These are phyloP conservation scores for Cephalopterus ornatus DNA, from an alignment of 2,113 vertebrate species.

Conservation along the genomic window DNA sequence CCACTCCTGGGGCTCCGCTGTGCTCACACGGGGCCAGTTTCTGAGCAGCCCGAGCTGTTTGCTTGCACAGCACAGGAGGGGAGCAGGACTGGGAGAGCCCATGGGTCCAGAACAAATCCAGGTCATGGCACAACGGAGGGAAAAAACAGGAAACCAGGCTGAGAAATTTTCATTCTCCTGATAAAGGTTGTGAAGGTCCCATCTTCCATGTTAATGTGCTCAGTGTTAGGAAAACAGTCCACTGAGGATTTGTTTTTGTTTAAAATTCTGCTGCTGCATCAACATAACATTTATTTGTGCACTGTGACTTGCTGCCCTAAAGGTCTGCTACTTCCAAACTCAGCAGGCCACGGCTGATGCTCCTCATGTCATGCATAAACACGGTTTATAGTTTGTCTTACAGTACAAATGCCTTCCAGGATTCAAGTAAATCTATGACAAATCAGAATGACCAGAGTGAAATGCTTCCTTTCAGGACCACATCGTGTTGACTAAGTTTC, in stretches of 20 bases:
- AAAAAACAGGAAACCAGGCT: not conserved
- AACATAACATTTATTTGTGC: slow-evolving; percentile 11
- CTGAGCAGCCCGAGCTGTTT: not conserved
- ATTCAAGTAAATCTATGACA: not conserved
- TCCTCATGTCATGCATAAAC: not conserved
- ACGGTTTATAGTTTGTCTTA: not conserved
- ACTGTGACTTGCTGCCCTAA: not conserved
- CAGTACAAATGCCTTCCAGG: not conserved
- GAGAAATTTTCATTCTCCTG: not conserved
- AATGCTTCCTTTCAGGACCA: not conserved
- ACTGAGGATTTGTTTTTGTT: not conserved
- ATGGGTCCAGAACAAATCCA: not conserved
- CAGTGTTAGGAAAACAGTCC: not conserved
- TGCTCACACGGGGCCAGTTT: not conserved
- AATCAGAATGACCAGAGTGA: not conserved
- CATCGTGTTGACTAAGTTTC: not conserved
- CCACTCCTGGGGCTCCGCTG: not conserved
- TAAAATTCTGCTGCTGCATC: slow-evolving; percentile 11
- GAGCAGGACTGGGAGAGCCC: not conserved
- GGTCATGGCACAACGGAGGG: not conserved
- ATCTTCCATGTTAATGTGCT: not conserved
- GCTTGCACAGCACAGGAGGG: not conserved
- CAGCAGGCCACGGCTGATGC: not conserved
- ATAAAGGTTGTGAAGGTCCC: not conserved
- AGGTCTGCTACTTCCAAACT: not conserved